Evolutionary conservation across 2,113 vertebrate species (phyloP).

Genomic region (Sisor rabdophorus): DNA sequence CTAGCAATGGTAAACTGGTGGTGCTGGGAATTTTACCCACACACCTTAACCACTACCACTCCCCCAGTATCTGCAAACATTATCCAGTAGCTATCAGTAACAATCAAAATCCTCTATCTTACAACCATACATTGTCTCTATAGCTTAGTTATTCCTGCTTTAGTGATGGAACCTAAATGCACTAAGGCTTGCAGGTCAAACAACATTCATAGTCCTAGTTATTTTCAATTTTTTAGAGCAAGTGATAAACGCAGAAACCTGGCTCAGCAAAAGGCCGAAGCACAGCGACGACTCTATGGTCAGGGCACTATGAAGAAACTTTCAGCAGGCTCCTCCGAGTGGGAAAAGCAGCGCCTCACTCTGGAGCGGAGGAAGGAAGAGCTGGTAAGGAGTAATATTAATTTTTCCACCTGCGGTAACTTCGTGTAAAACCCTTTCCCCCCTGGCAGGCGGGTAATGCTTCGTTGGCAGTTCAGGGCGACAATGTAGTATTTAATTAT

Average conservation of each 20-base stretch:
- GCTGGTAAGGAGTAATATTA: conserved; percentile 70
- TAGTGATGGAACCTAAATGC: conserved; percentile 4
- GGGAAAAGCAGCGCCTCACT: conserved; percentile 90
- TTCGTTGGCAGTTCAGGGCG: conserved; percentile 28
- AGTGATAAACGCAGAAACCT: conserved; percentile 95
- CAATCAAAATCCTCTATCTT: too few species aligned
- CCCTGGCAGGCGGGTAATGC: neutral
- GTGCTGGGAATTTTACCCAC: too few species aligned
- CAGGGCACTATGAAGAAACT: conserved; percentile 86
- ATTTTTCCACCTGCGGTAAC: neutral
- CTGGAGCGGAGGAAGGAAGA: conserved; percentile 89
- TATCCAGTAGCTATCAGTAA: too few species aligned
- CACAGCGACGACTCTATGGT: conserved; percentile 90
- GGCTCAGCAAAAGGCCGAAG: conserved; percentile 95
- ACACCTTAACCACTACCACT: too few species aligned
- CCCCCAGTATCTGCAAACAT: too few species aligned
- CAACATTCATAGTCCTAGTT: conserved; percentile 3
- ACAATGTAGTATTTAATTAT: conserved; percentile 55
- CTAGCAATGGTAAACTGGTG: too few species aligned
- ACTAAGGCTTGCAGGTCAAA: neutral
- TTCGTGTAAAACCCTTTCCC: conserved; percentile 13
- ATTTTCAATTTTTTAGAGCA: conserved; percentile 68
- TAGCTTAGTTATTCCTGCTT: neutral
- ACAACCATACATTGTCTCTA: conserved; percentile 19
- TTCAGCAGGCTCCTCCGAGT: conserved; percentile 85